These are phyloP conservation scores for Machaerirhynchus nigripectus DNA, from an alignment of 2,113 vertebrate genomes.

Conservation along the genomic window DNA sequence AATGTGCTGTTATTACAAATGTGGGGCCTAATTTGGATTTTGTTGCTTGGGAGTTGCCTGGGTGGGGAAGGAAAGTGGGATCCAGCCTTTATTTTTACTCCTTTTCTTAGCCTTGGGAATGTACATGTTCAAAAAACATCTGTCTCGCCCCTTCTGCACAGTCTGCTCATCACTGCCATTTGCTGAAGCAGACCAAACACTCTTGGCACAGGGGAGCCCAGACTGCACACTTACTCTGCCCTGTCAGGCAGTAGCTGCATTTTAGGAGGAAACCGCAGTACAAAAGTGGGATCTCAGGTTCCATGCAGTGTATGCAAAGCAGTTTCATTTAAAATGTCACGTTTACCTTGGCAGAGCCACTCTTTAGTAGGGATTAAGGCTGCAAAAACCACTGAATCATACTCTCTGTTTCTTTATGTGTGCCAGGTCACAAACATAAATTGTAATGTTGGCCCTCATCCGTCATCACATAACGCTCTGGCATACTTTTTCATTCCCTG, in stretches of 20 bases:
- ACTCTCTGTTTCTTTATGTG: slow-evolving; percentile 59
- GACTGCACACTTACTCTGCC: background rate
- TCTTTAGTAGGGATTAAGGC: slow-evolving; percentile 63
- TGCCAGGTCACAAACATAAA: slow-evolving; percentile 71
- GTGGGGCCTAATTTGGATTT: slow-evolving; percentile 1
- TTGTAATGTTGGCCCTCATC: slow-evolving; percentile 58
- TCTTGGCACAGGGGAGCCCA: background rate
- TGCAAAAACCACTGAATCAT: slow-evolving; percentile 62
- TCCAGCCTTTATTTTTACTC: background rate
- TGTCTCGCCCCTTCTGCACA: background rate
- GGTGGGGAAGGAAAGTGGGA: slow-evolving; percentile 29
- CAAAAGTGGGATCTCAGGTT: slow-evolving; percentile 60
- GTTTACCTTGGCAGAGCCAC: slow-evolving; percentile 70
- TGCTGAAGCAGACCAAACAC: background rate
- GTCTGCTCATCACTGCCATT: background rate
- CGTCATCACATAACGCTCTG: slow-evolving; percentile 59
- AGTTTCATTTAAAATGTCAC: slow-evolving; percentile 70
- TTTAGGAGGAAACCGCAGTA: slow-evolving; percentile 62
- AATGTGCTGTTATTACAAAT: slow-evolving; percentile 37
- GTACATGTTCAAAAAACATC: background rate
- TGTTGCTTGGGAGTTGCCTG: slow-evolving; percentile 37
- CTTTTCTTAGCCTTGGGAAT: background rate
- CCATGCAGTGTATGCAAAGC: slow-evolving; percentile 60
- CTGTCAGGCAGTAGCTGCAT: slow-evolving; percentile 55
- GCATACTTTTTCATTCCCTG: slow-evolving; percentile 34